These are phyloP conservation scores for Brachypteracias leptosomus DNA, from an alignment of 2,113 vertebrate species.

Conservation along the genomic window DNA sequence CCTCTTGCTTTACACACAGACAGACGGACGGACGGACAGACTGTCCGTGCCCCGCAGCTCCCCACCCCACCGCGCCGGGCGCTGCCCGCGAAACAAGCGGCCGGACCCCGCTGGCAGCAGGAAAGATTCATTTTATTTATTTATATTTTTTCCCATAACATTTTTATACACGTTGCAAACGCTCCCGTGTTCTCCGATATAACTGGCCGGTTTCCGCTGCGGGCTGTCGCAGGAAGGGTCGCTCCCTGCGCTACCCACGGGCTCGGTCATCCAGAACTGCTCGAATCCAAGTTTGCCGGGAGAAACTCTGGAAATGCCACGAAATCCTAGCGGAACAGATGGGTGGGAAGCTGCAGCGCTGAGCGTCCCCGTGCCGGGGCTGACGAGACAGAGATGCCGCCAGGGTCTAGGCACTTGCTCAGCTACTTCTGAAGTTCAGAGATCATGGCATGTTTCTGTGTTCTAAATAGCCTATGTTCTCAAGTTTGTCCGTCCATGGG, in stretches of 20 bases:
- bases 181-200: rapidly evolving
- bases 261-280: rapidly evolving
- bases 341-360: neutral
- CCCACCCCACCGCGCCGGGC: too few species aligned
- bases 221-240: neutral
- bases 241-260: neutral
- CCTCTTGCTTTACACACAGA: neutral
- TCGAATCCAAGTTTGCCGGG: rapidly evolving
- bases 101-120: neutral
- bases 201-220: neutral
- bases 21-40: too few species aligned
- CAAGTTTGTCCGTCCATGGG: neutral
- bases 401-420: neutral
- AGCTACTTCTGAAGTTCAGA: neutral
- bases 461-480: too few species aligned
- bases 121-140: neutral
- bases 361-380: neutral
- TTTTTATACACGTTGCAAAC: neutral
- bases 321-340: rapidly evolving
- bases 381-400: neutral
- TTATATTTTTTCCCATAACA: rapidly evolving
- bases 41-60: too few species aligned
- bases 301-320: neutral
- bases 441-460: too few species aligned
- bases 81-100: neutral